Base-by-base conservation (phyloP, 1,140 invertebrate genomes). In the Gonioctena quinquepunctata region DNA sequence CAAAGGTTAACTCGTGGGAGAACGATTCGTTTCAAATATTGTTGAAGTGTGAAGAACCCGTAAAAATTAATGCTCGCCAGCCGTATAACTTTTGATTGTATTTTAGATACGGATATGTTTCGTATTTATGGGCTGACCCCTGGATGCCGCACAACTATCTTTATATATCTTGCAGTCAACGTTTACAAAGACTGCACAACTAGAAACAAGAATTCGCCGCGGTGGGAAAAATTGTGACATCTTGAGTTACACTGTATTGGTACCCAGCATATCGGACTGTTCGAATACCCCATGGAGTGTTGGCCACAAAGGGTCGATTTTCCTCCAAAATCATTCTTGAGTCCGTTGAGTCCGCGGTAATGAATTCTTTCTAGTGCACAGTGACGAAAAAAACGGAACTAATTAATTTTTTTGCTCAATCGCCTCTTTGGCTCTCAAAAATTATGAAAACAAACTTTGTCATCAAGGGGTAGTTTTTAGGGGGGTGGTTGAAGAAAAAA, bases 61-160 rank as follows among this genome's bases (percentile, higher is more conserved):
- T 59, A 59, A 59, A 59, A 59, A 59, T 59, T n/a, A 16, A 16
- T n/a, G 56, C 23, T 25, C 11, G n/a, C 56, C 23, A 25, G 56
- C 56, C 56, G 56, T 16, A 59, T 59, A 59, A 16, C 56, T 59
- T 25, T 59, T 23, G 56, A 59, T 59, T 59, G 56, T 59, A 59
- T 59, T 59, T 59, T 26, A 59, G 56, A 59, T 59, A 59, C 56
- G 23, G n/a, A 25, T 25, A 22, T 59, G 25, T 22, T 22, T 59
- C n/a, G 56, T 59, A 59, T 59, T 59, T 59, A 59, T 59, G 21
- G 56, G 23, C 23, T 59, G 56, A 59, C 56, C 56, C 56, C 26
- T 25, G 56, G 26, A 26, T 18, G 25, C 56, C 56, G 56, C 21
- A 59, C 56, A 59, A 16, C 21, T 59, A 59, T 59, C 56, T 59